Evolutionary conservation across 2,888 invertebrate genomes (phyloP).

Genomic region (Rosalia funebris): DNA sequence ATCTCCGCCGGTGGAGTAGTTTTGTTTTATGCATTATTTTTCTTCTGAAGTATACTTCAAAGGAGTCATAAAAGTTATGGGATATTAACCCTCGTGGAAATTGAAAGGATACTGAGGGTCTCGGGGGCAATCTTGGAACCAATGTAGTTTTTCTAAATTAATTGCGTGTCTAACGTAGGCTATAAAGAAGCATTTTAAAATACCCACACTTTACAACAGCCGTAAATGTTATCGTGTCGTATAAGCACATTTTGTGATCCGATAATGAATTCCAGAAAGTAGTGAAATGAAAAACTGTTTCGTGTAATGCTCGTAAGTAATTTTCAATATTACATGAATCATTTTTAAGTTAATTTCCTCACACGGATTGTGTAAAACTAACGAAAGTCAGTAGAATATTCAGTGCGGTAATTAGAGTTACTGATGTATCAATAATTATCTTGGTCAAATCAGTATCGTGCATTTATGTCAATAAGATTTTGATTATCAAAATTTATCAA

Average conservation of each 20-base stretch:
- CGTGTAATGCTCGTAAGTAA: background rate
- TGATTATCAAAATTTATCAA: no score
- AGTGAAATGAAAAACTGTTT: background rate
- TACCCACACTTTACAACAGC: background rate
- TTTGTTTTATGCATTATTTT: slow-evolving; percentile 26
- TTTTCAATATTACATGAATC: background rate
- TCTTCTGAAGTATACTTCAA: slow-evolving; percentile 32
- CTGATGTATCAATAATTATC: no score
- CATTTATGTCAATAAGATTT: no score
- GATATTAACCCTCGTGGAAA: slow-evolving; percentile 7
- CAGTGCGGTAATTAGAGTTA: no score
- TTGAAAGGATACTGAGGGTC: background rate
- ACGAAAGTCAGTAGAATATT: background rate
- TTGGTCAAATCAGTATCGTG: no score
- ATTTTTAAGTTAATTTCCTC: no score
- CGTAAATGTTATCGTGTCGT: background rate
- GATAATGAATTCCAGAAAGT: background rate
- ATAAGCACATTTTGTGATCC: background rate
- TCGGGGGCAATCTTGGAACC: slow-evolving; percentile 1
- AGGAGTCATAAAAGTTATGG: slow-evolving; percentile 34
- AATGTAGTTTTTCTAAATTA: slow-evolving; percentile 10
- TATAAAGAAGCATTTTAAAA: slow-evolving; percentile 10
- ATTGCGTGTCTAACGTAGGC: slow-evolving; percentile 5
- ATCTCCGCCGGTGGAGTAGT: slow-evolving; percentile 13
- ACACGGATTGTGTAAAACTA: no score